A percentile compares a stretch with the other conserved stretches of the same genome.
These are phyloP conservation scores for Sinocyclocheilus anophthalmus DNA, from an alignment of 2,113 vertebrate species.

Conservation along the genomic window DNA sequence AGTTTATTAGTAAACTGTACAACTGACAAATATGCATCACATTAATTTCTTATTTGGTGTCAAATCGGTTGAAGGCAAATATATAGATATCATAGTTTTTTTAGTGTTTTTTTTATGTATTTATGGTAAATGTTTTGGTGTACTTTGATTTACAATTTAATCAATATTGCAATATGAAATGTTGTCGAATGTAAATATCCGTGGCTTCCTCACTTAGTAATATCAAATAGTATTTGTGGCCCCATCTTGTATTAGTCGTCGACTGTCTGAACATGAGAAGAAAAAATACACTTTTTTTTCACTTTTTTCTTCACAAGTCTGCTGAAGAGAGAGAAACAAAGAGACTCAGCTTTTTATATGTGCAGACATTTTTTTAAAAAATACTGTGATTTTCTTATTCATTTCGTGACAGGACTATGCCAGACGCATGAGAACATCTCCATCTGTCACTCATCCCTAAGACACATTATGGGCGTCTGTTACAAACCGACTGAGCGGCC, in stretches of 20 bases:
- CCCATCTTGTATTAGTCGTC: neutral
- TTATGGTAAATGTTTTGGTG: no score
- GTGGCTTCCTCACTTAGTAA: neutral
- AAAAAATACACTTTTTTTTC: neutral
- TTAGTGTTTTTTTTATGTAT: no score
- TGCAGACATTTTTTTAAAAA: neutral
- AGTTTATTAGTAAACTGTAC: no score
- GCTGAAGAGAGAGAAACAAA: slow-evolving; percentile 2
- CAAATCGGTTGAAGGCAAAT: no score
- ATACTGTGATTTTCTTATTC: neutral
- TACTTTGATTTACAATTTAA: no score
- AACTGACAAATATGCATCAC: no score
- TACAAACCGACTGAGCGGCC: no score
- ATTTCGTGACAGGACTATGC: neutral
- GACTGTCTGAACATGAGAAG: neutral
- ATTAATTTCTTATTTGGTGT: no score
- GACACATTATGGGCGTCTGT: no score
- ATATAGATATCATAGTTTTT: no score
- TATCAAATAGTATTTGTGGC: neutral
- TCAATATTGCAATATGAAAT: neutral
- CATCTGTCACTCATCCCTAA: neutral
- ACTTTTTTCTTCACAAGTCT: neutral
- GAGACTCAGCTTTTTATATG: neutral
- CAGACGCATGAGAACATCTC: neutral
- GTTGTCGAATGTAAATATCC: neutral